Conservation (phyloP, 1,140 invertebrate species). For the Drosophila funebris region DNA sequence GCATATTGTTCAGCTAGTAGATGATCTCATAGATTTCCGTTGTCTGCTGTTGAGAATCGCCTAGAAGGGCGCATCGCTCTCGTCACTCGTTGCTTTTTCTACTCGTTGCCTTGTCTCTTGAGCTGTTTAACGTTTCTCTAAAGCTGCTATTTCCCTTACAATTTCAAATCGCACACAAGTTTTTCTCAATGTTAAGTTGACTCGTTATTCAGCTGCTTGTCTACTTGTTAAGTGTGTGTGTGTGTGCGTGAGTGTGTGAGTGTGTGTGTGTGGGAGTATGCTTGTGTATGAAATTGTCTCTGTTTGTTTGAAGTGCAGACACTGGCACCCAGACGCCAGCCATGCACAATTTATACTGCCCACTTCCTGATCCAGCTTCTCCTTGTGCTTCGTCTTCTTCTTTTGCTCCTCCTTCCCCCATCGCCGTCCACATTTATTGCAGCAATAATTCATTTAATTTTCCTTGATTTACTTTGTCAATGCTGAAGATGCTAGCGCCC, state of each 20-base stretch:
- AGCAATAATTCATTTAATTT: slow-evolving; percentile 82
- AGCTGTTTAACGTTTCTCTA: slow-evolving; percentile 3
- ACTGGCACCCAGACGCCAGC: slow-evolving; percentile 16
- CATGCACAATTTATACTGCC: slow-evolving; percentile 61
- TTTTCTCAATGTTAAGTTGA: neutral
- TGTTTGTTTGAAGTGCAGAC: slow-evolving; percentile 50
- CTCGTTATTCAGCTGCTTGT: slow-evolving; percentile 2
- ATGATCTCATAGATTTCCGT: too few relatives aligned
- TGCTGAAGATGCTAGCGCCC: slow-evolving; percentile 10
- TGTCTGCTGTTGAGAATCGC: neutral
- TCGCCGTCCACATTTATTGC: slow-evolving; percentile 71
- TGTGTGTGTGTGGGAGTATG: neutral
- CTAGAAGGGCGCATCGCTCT: neutral
- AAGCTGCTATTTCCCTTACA: neutral
- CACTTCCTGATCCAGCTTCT: neutral
- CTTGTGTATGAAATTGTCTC: slow-evolving; percentile 28
- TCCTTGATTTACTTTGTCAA: slow-evolving; percentile 77
- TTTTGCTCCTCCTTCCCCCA: neutral
- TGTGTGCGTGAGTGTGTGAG: neutral
- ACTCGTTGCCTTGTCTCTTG: neutral
- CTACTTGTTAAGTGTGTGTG: neutral
- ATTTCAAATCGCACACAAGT: neutral
- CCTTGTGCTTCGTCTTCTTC: neutral
- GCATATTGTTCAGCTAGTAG: too few relatives aligned
- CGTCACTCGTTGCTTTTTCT: too few relatives aligned